phyloP scores from a whole-genome alignment of 64 coral and sea anemone genomes.

The Cladopsammia gracilis region DNA sequence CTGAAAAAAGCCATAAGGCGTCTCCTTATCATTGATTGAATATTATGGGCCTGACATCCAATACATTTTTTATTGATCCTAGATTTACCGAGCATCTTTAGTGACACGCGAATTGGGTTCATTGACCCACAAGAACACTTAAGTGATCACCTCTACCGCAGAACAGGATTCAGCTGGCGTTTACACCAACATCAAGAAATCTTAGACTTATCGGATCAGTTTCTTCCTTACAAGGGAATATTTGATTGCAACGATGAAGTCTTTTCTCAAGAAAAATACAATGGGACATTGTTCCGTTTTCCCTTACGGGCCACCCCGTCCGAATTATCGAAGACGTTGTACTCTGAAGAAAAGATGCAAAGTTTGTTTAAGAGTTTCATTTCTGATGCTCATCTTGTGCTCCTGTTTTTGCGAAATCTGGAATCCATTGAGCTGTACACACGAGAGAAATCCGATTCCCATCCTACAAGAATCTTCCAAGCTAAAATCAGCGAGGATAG shows the following conservation, averaged over 20 bases:
- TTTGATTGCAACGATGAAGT: constrained; percentile 63
- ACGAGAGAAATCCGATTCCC: constrained; percentile 1
- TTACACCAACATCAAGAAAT: background rate
- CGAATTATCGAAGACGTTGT: constrained; percentile 71
- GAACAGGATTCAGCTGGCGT: constrained; percentile 44
- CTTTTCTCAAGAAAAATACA: constrained; percentile 51
- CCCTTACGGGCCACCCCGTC: constrained; percentile 67
- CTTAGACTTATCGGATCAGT: constrained; percentile 59
- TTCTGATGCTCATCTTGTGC: constrained; percentile 58
- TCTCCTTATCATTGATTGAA: too few relatives aligned
- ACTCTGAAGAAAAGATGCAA: constrained; percentile 72
- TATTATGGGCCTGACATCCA: too few relatives aligned
- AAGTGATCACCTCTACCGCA: background rate
- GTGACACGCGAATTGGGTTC: constrained; percentile 43
- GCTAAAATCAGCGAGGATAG: constrained; percentile 26
- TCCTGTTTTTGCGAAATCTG: constrained; percentile 77
- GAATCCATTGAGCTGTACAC: constrained; percentile 75
- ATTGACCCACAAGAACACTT: constrained; percentile 82
- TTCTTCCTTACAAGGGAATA: constrained; percentile 75
- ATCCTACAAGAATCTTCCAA: constrained; percentile 51
- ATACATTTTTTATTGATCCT: background rate
- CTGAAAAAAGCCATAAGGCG: too few relatives aligned
- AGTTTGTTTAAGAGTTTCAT: constrained; percentile 74
- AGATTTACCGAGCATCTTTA: constrained; percentile 87
- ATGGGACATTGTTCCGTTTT: constrained; percentile 87